Evolutionary conservation across 2,888 invertebrate genomes (phyloP).

Genomic region (Drosophila cognata): DNA sequence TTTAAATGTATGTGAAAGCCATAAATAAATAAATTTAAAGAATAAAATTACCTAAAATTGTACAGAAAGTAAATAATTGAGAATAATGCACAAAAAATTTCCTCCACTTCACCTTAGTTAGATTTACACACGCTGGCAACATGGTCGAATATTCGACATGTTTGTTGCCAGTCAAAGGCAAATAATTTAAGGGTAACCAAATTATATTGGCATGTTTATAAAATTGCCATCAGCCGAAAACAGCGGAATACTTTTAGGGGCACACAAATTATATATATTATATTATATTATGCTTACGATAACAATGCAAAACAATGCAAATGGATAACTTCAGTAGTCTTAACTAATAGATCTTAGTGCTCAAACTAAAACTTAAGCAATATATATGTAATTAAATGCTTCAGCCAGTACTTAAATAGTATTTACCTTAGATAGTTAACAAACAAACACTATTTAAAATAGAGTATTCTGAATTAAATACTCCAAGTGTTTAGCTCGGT

Average conservation of each 20-base stretch:
- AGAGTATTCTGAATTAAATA: neutral
- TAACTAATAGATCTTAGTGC: neutral
- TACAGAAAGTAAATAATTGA: neutral
- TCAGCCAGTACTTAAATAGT: neutral
- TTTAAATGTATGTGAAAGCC: neutral
- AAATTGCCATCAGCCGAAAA: neutral
- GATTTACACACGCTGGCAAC: too few species aligned
- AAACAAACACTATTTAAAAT: neutral
- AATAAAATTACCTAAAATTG: neutral
- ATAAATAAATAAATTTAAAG: neutral
- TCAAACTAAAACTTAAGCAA: neutral
- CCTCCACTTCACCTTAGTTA: neutral
- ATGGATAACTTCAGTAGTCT: neutral
- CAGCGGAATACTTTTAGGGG: neutral
- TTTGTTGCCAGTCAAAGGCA: neutral
- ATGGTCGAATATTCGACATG: too few species aligned
- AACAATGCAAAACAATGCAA: neutral
- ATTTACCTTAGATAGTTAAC: neutral
- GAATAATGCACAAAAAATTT: neutral
- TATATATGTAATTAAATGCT: neutral
- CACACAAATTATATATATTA: neutral
- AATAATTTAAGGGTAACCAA: neutral
- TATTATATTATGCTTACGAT: neutral
- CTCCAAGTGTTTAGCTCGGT: neutral
- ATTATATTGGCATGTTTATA: neutral